Conservation (phyloP, 2,888 invertebrate genomes). For the Zele albiditarsus region DNA sequence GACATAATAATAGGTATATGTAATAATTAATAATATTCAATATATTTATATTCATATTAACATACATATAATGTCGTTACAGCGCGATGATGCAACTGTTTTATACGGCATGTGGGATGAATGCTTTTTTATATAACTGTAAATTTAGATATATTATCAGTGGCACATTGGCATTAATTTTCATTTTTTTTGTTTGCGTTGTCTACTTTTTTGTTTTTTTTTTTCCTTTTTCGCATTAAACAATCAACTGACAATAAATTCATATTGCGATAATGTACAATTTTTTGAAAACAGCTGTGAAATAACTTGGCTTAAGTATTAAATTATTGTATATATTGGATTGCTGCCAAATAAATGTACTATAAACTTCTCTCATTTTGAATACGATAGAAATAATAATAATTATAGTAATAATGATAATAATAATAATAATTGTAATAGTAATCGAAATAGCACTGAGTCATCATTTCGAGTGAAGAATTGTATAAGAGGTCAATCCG, state of each 20-base stretch:
- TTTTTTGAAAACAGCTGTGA: neutral
- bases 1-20: neutral
- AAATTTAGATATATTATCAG: neutral
- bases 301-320: neutral
- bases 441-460: neutral
- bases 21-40: constrained; percentile 3
- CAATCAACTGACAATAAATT: neutral
- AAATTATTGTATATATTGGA: constrained; percentile 4
- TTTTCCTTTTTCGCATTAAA: neutral
- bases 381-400: neutral
- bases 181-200: neutral
- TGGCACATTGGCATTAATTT: constrained; percentile 23
- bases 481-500: neutral
- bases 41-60: constrained; percentile 5
- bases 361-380: neutral
- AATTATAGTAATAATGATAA: neutral
- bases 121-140: neutral
- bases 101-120: neutral
- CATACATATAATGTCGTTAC: neutral
- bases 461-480: neutral
- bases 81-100: neutral
- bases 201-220: neutral
- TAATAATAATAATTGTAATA: neutral
- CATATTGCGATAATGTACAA: neutral
- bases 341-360: neutral